These are phyloP conservation scores for Actias luna DNA, from an alignment of 2,888 invertebrate species.

Conservation along the genomic window DNA sequence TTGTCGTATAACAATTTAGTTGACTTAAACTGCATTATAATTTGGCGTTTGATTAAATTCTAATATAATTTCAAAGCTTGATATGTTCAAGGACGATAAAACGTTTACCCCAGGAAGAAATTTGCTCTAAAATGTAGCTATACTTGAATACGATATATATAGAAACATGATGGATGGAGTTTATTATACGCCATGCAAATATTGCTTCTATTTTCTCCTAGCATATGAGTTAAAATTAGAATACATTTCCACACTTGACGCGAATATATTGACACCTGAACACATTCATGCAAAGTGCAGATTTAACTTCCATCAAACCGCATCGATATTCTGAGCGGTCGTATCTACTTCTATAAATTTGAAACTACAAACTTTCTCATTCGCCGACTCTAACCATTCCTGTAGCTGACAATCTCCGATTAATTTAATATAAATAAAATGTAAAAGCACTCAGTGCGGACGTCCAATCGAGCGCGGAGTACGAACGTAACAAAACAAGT, in stretches of 20 bases:
- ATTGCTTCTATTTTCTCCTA: not conserved
- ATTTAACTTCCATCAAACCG: not conserved
- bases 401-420: not conserved
- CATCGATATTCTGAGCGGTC: not conserved
- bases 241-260: not conserved
- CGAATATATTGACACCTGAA: not conserved
- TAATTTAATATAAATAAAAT: not conserved
- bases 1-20: too few species aligned
- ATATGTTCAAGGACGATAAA: not conserved
- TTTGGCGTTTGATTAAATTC: not conserved
- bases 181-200: not conserved
- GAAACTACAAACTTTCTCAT: not conserved
- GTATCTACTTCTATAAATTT: not conserved
- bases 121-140: not conserved
- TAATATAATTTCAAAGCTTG: not conserved
- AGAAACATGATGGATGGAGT: not conserved
- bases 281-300: not conserved
- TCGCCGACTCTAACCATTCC: not conserved
- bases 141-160: not conserved
- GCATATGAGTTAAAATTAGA: not conserved
- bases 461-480: slow-evolving; percentile 3
- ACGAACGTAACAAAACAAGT: slow-evolving; percentile 19
- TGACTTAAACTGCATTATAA: too few species aligned
- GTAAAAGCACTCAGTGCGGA: not conserved
- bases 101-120: not conserved